Percentiles rank a stretch among this genome's conserved stretches.
These are phyloP conservation scores for Phocoena sinus DNA, from an alignment of 2,113 vertebrate species.

Conservation along the genomic window DNA sequence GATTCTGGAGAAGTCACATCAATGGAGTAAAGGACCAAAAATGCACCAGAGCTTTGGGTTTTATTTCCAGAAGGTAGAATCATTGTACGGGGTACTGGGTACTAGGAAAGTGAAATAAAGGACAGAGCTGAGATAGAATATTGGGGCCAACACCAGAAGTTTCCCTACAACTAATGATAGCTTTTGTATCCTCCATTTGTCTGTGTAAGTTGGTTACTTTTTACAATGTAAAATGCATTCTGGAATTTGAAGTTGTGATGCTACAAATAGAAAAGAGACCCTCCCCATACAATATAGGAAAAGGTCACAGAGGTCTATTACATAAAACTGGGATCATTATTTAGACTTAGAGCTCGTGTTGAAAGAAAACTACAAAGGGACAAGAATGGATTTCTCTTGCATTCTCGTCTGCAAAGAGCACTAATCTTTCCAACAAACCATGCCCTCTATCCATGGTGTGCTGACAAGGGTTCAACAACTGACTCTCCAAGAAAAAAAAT, in stretches of 20 bases:
- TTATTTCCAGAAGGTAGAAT: background rate
- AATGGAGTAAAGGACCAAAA: background rate
- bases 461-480: background rate
- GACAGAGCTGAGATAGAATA: background rate
- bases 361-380: background rate
- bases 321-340: background rate
- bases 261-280: background rate
- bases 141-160: background rate
- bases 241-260: background rate
- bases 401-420: background rate
- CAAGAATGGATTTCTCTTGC: background rate
- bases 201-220: background rate
- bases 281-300: background rate
- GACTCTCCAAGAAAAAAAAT: background rate
- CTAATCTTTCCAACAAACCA: background rate
- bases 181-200: background rate
- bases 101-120: background rate
- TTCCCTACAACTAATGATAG: background rate
- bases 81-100: background rate
- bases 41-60: background rate
- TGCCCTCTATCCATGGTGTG: background rate
- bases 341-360: background rate
- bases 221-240: background rate
- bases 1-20: background rate
- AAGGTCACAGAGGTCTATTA: background rate